These are phyloP conservation scores for Empidonax traillii DNA, from an alignment of 2,113 vertebrate species.

Conservation along the genomic window DNA sequence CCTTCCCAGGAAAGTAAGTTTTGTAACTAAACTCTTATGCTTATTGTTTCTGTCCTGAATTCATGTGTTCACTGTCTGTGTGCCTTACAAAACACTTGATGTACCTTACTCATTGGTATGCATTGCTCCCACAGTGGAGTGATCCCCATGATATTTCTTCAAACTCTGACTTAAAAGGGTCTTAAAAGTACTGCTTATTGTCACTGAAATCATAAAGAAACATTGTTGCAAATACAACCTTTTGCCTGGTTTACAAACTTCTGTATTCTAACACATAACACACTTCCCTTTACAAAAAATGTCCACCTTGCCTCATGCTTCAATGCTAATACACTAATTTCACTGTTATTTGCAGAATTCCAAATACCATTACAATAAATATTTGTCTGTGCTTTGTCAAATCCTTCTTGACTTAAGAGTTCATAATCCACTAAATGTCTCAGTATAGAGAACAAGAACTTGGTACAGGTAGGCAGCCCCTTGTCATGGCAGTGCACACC, in stretches of 20 bases:
- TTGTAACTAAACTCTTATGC: not conserved
- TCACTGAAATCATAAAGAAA: not conserved
- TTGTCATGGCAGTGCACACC: accelerated
- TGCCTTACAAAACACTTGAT: not conserved
- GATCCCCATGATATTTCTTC: not conserved
- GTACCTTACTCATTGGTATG: too few species aligned
- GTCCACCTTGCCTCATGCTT: not conserved
- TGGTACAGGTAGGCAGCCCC: not conserved
- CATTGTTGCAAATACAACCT: not conserved
- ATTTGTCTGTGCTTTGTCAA: not conserved
- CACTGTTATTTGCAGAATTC: not conserved
- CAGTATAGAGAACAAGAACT: not conserved
- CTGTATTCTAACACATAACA: not conserved
- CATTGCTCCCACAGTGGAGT: not conserved
- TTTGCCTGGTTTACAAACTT: not conserved
- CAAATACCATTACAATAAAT: not conserved
- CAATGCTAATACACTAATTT: not conserved
- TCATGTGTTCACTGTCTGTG: not conserved
- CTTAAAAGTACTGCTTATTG: not conserved
- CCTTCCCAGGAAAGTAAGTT: not conserved
- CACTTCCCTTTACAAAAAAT: not conserved
- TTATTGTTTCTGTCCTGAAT: not conserved
- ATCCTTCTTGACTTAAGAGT: not conserved
- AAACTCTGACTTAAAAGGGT: not conserved
- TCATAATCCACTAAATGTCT: not conserved